phyloP scores from a whole-genome alignment of 2,888 invertebrate species.

The Petrolisthes cinctipes region DNA sequence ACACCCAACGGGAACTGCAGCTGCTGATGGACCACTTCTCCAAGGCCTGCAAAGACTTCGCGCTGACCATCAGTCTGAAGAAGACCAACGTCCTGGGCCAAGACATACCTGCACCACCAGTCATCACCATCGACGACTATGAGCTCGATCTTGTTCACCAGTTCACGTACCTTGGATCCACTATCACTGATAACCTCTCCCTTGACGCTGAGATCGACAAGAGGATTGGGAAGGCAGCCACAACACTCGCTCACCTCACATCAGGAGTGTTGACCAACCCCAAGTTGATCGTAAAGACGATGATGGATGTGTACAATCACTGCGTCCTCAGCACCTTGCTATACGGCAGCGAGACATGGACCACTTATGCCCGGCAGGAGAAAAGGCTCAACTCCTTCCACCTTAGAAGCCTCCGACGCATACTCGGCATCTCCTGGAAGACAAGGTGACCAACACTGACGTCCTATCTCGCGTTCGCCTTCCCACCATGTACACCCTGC shows the following conservation, averaged over 20 bases:
- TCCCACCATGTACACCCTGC: too few species aligned
- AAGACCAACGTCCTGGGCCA: too few species aligned
- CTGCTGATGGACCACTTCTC: too few species aligned
- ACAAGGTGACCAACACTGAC: conserved; percentile 17
- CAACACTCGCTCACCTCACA: conserved; percentile 17
- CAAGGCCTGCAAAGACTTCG: too few species aligned
- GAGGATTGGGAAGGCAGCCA: conserved; percentile 1
- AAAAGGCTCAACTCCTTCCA: conserved; percentile 7
- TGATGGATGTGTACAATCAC: conserved; percentile 22
- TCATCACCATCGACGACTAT: too few species aligned
- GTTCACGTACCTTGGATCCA: too few species aligned
- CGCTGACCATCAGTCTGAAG: too few species aligned
- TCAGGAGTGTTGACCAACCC: conserved; percentile 4
- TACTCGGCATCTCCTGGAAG: background rate
- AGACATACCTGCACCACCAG: too few species aligned
- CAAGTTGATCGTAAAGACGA: background rate
- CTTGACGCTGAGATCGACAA: conserved; percentile 16
- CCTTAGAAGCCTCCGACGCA: background rate
- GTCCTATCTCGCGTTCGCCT: background rate
- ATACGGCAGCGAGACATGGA: conserved; percentile 26
- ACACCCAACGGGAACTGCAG: too few species aligned
- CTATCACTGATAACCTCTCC: too few species aligned
- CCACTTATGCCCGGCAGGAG: conserved; percentile 19
- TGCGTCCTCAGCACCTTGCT: conserved; percentile 22
- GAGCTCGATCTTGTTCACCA: too few species aligned